Percentiles rank a stretch among this genome's conserved stretches.
Conservation (phyloP, 2,797 vertebrate species). For the Merluccius polli region DNA sequence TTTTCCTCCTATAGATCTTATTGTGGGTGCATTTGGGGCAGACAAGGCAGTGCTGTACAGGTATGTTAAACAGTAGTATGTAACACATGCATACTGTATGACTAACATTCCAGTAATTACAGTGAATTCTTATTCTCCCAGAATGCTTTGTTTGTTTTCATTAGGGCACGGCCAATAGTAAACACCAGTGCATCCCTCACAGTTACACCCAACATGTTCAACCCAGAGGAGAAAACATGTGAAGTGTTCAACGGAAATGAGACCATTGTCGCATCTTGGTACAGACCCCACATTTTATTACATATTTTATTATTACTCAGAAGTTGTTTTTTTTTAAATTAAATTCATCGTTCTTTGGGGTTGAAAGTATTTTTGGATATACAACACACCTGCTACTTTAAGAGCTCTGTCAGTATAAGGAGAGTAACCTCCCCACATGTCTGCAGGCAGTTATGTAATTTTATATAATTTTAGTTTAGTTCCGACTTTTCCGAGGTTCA, state of each 20-base stretch:
- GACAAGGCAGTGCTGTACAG: constrained; percentile 85
- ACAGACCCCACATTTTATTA: constrained; percentile 35
- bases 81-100: too few relatives aligned
- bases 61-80: constrained; percentile 53
- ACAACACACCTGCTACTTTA: not conserved
- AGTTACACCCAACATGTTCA: constrained; percentile 85
- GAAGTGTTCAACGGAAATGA: constrained; percentile 57
- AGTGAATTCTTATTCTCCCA: not conserved
- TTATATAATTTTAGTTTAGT: constrained; percentile 45
- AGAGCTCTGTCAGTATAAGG: not conserved
- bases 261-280: constrained; percentile 81
- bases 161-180: constrained; percentile 86
- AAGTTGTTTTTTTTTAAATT: not conserved
- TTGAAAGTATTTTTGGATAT: not conserved
- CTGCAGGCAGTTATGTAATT: constrained; percentile 38
- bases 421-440: not conserved
- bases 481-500: constrained; percentile 36
- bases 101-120: not conserved
- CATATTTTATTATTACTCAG: not conserved
- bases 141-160: constrained; percentile 19
- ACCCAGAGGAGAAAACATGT: constrained; percentile 87
- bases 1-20: constrained; percentile 74
- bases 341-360: not conserved
- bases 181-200: constrained; percentile 77
- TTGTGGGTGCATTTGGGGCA: constrained; percentile 87